phyloP scores from a whole-genome alignment of 2,797 vertebrate species.

The Esox masquinongy region DNA sequence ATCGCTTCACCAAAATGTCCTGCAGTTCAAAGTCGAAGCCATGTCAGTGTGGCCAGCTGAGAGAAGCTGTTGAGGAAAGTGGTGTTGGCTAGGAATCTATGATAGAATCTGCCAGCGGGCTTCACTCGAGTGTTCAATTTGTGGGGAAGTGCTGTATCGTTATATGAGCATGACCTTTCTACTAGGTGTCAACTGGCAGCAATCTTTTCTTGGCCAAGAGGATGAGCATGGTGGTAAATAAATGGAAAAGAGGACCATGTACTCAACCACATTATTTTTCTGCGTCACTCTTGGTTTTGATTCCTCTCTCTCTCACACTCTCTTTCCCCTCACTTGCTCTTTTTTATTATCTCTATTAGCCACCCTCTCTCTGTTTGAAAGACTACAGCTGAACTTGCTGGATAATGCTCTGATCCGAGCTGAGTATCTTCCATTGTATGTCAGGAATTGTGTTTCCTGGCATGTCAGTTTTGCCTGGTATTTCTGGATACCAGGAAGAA shows the following conservation, averaged over 20 bases:
- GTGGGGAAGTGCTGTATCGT: slow-evolving; percentile 36
- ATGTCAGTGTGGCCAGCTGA: slow-evolving; percentile 56
- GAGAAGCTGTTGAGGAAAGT: slow-evolving; percentile 55
- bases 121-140: slow-evolving; percentile 52
- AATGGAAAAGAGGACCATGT: not conserved
- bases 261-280: slow-evolving; percentile 11
- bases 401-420: slow-evolving; percentile 7
- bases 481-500: slow-evolving; percentile 43
- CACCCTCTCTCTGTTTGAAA: slow-evolving; percentile 10
- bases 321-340: not conserved
- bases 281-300: too few relatives aligned
- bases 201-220: slow-evolving; percentile 57
- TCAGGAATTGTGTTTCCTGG: slow-evolving; percentile 20
- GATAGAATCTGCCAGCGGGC: slow-evolving; percentile 58
- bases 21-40: slow-evolving; percentile 52
- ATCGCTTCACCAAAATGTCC: slow-evolving; percentile 42
- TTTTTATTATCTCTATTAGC: not conserved
- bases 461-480: slow-evolving; percentile 30
- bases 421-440: not conserved
- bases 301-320: not conserved
- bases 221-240: slow-evolving; percentile 26
- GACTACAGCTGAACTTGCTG: slow-evolving; percentile 22
- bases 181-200: slow-evolving; percentile 52
- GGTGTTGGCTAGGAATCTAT: slow-evolving; percentile 49
- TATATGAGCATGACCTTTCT: slow-evolving; percentile 45